phyloP scores from a whole-genome alignment of 2,888 invertebrate species.

The Mythimna ferrago region DNA sequence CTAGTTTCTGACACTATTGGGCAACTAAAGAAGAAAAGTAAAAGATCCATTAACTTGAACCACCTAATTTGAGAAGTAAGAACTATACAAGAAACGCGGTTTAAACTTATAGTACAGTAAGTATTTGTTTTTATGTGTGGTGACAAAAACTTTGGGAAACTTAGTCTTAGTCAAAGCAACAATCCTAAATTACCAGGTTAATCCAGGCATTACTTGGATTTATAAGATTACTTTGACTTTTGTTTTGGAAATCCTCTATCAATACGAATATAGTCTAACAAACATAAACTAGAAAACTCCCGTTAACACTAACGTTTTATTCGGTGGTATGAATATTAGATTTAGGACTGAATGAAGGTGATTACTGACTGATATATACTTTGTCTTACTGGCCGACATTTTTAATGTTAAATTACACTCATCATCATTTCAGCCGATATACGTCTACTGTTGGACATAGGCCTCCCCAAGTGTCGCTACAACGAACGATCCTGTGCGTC shows the following conservation, averaged over 20 bases:
- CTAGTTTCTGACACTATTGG: constrained; percentile 1
- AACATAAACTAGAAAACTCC: not conserved
- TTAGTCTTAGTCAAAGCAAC: not conserved
- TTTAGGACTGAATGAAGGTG: not conserved
- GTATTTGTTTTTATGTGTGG: constrained; percentile 30
- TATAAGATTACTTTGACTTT: not conserved
- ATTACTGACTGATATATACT: too few relatives aligned
- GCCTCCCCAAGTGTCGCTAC: too few relatives aligned
- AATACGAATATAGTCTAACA: not conserved
- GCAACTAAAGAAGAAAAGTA: constrained; percentile 29
- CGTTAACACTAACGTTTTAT: not conserved
- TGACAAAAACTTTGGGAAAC: constrained; percentile 15
- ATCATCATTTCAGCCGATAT: too few relatives aligned
- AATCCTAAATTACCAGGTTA: constrained; percentile 21
- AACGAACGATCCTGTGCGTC: too few relatives aligned
- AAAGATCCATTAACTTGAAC: constrained; percentile 45
- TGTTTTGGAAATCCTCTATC: not conserved
- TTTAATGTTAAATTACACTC: too few relatives aligned
- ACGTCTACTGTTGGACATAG: too few relatives aligned
- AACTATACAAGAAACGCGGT: constrained; percentile 43
- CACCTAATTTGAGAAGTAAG: constrained; percentile 14
- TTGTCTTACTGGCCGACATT: too few relatives aligned
- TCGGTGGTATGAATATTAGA: not conserved
- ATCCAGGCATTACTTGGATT: constrained; percentile 14
- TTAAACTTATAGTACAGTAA: constrained; percentile 36